These are phyloP conservation scores for Bugula neritina DNA, from an alignment of 2,888 invertebrate genomes.

Conservation along the genomic window DNA sequence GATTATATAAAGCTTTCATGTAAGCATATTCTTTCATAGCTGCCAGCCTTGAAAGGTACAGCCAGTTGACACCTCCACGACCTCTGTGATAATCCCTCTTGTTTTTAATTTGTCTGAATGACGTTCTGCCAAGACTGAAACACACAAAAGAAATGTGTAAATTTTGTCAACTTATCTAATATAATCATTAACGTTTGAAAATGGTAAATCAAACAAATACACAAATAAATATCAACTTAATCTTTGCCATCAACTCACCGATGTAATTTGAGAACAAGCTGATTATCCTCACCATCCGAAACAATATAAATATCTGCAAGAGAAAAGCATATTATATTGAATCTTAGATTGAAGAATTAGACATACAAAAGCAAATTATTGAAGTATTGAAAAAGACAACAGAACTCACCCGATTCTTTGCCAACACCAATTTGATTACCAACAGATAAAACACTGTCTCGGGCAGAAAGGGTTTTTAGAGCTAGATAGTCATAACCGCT, in stretches of 20 bases:
- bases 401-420: conserved; percentile 71
- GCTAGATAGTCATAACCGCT: conserved; percentile 94
- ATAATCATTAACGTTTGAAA: no score
- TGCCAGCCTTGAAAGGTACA: conserved; percentile 90
- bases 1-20: conserved; percentile 84
- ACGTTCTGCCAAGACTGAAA: conserved; percentile 77
- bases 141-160: no score
- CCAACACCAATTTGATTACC: conserved; percentile 99
- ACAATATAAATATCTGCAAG: conserved; percentile 77
- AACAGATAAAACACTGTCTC: conserved; percentile 70
- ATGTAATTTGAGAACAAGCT: conserved; percentile 84
- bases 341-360: no score
- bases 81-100: conserved; percentile 95
- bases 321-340: no score
- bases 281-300: conserved; percentile 70
- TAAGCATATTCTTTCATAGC: conserved; percentile 96
- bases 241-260: no score
- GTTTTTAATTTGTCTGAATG: conserved; percentile 88
- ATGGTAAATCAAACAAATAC: no score
- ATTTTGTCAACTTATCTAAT: no score
- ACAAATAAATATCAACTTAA: no score
- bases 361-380: no score
- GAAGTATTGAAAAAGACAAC: background rate
- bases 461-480: conserved; percentile 75
- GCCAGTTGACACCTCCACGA: conserved; percentile 82